Evolutionary conservation across 2,113 vertebrate genomes (phyloP), one percentile per base, ranked within the genome.

Genomic region (Mastomys natalensis): DNA sequence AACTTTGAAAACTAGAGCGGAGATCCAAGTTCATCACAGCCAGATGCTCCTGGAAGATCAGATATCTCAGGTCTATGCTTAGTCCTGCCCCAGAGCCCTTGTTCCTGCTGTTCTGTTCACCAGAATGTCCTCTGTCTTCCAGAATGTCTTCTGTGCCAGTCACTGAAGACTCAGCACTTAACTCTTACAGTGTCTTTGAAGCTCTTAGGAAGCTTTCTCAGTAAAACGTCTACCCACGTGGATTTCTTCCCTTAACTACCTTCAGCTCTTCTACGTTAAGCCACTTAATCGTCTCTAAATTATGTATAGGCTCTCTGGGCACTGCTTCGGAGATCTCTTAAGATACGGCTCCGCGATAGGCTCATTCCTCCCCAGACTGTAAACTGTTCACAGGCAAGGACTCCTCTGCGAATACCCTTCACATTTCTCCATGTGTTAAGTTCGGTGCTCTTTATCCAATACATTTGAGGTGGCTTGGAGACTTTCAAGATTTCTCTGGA

Each of bases 61-160:
- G 95, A 92, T 96, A 90, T 21, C 94, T 76, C 93, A 70, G 48
- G 89, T 94, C 95, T 90, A 34, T 5, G 12, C 77, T n/a, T 5
- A 55, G 92, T 66, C 62, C 88, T 95, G 88, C 93, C 76, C 31
- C 85, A 92, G 96, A 95, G 74, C 90, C 64, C 94, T 96, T 80
- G 88, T 55, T 89, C 51, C 62, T 58, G 76, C 43, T 5, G 4
- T 12, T 53, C 40, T 9, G 17, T 43, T 7, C 51, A 82, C 82
- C 55, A 89, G 74, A 89, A 93, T 22, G 77, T 37, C 73, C 91
- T 96, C 53, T 95, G 22, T 51, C 22, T 37, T 17, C n/a, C n/a
- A 40, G 51, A 87, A 91, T 26, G 60, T n/a, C 68, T 82, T 95
- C 45, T 85, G 6, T 77, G 29, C 45, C 68, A 43, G 29, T 81